These are phyloP conservation scores for Drosophila glabriapex DNA, from an alignment of 2,888 invertebrate species.

Conservation along the genomic window DNA sequence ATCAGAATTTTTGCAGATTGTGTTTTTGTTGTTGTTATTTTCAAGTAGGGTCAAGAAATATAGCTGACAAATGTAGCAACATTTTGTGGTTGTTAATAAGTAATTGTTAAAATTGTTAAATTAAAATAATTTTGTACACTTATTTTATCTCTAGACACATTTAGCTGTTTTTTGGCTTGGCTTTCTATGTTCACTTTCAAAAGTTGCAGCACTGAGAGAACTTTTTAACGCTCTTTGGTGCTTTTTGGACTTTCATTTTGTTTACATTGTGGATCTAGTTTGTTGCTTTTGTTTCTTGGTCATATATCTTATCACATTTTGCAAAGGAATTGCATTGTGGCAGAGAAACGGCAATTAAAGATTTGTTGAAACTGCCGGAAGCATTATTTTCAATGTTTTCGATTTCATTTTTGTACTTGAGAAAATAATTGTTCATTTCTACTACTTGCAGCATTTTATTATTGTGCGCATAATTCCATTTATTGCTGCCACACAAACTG, in stretches of 20 bases:
- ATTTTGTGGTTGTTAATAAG: background rate
- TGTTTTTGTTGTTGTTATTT: background rate
- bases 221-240: constrained; percentile 17
- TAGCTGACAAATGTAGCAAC: background rate
- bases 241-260: constrained; percentile 38
- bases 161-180: background rate
- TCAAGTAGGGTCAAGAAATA: background rate
- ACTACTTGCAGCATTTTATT: constrained; percentile 70
- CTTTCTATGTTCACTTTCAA: background rate
- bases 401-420: constrained; percentile 12
- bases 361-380: constrained; percentile 31
- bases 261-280: constrained; percentile 46
- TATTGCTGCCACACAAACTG: constrained; percentile 43
- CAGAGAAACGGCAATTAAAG: constrained; percentile 10
- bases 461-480: constrained; percentile 75
- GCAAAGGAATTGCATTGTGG: constrained; percentile 27
- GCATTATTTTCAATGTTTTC: constrained; percentile 6
- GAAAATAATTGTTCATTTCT: background rate
- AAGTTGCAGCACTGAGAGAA: constrained; percentile 8
- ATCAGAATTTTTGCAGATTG: background rate
- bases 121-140: background rate
- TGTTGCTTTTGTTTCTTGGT: constrained; percentile 20
- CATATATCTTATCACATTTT: constrained; percentile 50
- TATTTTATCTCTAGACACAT: background rate
- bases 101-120: constrained; percentile 1